Evolutionary conservation across 2,888 invertebrate genomes (phyloP).

Genomic region (Troglohyphantes excavatus): DNA sequence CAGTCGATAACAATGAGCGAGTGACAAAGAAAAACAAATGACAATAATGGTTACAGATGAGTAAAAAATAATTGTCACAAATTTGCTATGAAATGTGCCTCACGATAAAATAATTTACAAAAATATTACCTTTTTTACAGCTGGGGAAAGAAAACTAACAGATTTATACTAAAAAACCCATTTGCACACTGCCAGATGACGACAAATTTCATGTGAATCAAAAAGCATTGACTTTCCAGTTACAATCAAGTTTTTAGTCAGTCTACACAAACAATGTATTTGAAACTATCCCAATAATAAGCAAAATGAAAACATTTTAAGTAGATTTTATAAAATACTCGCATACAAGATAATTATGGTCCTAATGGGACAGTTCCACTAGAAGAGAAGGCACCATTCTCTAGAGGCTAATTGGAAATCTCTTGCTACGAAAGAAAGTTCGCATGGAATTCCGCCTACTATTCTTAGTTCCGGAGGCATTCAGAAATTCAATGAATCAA

Average conservation of each 20-base stretch:
- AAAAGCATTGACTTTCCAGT: no score
- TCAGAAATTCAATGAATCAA: background rate
- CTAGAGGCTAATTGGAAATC: no score
- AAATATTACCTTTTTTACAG: slow-evolving; percentile 57
- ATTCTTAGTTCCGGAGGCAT: no score
- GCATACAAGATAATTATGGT: no score
- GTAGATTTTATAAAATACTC: background rate
- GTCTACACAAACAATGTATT: background rate
- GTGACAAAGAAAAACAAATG: slow-evolving; percentile 59
- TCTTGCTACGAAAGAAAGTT: no score
- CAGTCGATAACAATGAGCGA: slow-evolving; percentile 53
- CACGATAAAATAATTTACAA: slow-evolving; percentile 64
- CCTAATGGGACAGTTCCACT: no score
- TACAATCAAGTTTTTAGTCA: no score
- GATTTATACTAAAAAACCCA: background rate
- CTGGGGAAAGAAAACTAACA: background rate
- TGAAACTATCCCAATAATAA: background rate
- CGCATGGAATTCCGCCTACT: no score
- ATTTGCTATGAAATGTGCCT: slow-evolving; percentile 30
- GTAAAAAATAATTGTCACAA: slow-evolving; percentile 43
- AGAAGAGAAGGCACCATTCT: no score
- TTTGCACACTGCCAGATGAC: background rate
- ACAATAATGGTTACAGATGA: slow-evolving; percentile 33
- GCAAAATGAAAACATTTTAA: background rate
- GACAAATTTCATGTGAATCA: background rate